Evolutionary conservation across 1,140 invertebrate species (phyloP).

Genomic region (Nomia melanderi): DNA sequence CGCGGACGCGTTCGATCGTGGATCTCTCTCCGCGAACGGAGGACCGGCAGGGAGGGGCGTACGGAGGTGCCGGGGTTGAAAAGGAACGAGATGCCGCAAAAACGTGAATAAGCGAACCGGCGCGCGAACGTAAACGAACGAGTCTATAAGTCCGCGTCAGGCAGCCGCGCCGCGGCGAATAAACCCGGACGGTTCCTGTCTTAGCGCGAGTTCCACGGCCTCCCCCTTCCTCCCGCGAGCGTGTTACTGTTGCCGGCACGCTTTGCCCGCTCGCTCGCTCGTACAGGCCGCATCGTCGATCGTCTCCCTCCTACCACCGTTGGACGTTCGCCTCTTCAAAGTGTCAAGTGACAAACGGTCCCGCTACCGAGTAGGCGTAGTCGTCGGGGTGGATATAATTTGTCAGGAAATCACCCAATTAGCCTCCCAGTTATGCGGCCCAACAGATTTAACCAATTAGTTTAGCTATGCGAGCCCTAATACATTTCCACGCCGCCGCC

Average conservation of each 20-base stretch:
- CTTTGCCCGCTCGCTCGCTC: background rate
- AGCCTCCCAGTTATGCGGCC: slow-evolving; percentile 81
- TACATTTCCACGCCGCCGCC: slow-evolving; percentile 76
- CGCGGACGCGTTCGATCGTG: slow-evolving; percentile 21
- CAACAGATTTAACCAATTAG: slow-evolving; percentile 82
- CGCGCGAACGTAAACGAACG: slow-evolving; percentile 58
- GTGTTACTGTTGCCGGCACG: background rate
- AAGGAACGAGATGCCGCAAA: slow-evolving; percentile 6
- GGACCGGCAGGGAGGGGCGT: background rate
- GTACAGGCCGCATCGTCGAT: background rate
- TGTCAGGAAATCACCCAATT: slow-evolving; percentile 82
- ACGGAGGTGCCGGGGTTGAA: background rate
- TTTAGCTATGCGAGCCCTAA: slow-evolving; percentile 80
- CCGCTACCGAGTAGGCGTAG: slow-evolving; percentile 77
- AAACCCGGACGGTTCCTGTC: slow-evolving; percentile 68
- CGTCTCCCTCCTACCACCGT: slow-evolving; percentile 24
- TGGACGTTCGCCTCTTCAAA: slow-evolving; percentile 71
- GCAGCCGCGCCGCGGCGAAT: slow-evolving; percentile 65
- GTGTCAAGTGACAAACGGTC: slow-evolving; percentile 81
- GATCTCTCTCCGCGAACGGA: background rate
- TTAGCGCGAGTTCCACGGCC: background rate
- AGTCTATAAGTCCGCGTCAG: slow-evolving; percentile 68
- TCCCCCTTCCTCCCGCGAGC: background rate
- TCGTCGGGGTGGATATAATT: slow-evolving; percentile 81
- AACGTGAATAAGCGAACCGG: slow-evolving; percentile 10